Evolutionary conservation across 2,113 vertebrate species (phyloP).

Genomic region (Dunckerocampus dactyliophorus): DNA sequence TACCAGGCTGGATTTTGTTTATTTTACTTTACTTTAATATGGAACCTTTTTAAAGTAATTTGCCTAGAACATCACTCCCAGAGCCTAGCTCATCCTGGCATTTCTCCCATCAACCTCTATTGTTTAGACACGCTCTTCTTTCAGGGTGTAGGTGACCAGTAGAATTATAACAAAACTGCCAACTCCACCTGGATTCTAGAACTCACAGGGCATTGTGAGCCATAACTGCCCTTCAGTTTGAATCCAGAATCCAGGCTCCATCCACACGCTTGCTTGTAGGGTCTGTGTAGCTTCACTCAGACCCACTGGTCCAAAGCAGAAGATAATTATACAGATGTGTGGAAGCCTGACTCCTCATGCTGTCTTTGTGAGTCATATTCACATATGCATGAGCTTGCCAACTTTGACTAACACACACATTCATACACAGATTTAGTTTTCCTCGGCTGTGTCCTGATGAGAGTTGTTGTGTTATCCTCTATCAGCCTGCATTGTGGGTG

Average conservation of each 20-base stretch:
- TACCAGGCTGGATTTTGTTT: no score
- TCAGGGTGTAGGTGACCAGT: conserved; percentile 2
- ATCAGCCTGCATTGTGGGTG: conserved; percentile 26
- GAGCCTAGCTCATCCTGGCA: conserved; percentile 3
- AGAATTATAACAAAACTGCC: conserved; percentile 20
- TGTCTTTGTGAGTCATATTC: conserved; percentile 31
- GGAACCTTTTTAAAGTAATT: background rate
- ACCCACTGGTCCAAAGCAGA: conserved; percentile 27
- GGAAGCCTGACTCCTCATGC: conserved; percentile 21
- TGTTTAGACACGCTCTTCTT: conserved; percentile 4
- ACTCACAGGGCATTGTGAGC: conserved; percentile 13
- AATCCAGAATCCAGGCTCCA: conserved; percentile 24
- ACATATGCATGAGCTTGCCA: conserved; percentile 23
- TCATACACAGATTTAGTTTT: conserved; percentile 24
- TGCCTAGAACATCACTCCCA: background rate
- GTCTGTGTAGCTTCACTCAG: conserved; percentile 22
- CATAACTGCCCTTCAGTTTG: conserved; percentile 22
- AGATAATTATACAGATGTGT: conserved; percentile 40
- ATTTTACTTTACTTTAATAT: no score
- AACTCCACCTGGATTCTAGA: conserved; percentile 25
- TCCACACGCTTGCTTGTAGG: conserved; percentile 22
- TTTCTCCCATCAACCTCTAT: conserved; percentile 21
- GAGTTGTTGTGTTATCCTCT: conserved; percentile 26
- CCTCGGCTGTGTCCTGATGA: conserved; percentile 19
- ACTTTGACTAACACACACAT: conserved; percentile 19